phyloP scores from a whole-genome alignment of 2,797 vertebrate species.

The Cryptoprocta ferox region DNA sequence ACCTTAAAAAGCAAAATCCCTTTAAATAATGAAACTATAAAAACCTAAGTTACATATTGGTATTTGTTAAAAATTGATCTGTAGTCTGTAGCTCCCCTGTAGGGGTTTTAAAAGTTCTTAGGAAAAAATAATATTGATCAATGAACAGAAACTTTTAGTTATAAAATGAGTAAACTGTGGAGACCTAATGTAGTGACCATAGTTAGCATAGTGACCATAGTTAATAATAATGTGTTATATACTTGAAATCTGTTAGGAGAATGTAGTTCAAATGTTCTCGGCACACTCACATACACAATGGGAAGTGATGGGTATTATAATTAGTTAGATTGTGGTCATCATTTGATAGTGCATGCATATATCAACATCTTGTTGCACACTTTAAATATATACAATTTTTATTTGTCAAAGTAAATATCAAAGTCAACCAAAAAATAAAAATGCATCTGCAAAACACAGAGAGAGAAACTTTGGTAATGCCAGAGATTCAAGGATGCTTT shows the following conservation, averaged over 20 bases:
- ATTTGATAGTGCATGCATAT: neutral
- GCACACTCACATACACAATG: neutral
- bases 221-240: neutral
- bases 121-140: conserved; percentile 11
- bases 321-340: neutral
- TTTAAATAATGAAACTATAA: conserved; percentile 43
- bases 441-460: neutral
- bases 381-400: neutral
- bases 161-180: neutral
- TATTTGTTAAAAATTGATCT: conserved; percentile 28
- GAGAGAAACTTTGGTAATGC: neutral
- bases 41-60: neutral
- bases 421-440: neutral
- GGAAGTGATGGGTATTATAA: neutral
- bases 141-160: neutral
- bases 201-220: neutral
- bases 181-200: neutral
- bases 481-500: neutral
- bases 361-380: neutral
- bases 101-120: neutral
- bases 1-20: neutral
- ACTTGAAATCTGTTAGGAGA: neutral
- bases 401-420: neutral
- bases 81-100: neutral
- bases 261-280: neutral